Evolutionary conservation across 1,140 invertebrate genomes (phyloP).

Genomic region (Mycetomoellerius zeteki): DNA sequence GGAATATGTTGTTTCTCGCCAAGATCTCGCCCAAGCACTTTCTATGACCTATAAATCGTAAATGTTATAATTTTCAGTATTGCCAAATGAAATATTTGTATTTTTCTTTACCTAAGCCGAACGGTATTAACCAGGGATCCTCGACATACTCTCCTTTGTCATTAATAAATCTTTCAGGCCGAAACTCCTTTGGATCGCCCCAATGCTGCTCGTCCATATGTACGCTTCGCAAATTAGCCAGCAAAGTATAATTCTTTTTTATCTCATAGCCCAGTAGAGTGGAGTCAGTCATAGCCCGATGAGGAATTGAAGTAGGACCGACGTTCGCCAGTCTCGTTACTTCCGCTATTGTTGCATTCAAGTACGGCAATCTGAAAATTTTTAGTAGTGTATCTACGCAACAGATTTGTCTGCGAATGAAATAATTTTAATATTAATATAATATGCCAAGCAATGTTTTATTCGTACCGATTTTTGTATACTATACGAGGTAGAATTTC

Average conservation of each 20-base stretch:
- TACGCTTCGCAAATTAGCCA: slow-evolving; percentile 84
- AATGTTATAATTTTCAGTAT: slow-evolving; percentile 6
- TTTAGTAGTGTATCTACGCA: background rate
- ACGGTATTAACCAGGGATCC: slow-evolving; percentile 86
- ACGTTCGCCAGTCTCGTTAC: slow-evolving; percentile 85
- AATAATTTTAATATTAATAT: slow-evolving; percentile 19
- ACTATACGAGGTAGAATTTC: slow-evolving; percentile 82
- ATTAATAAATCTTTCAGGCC: slow-evolving; percentile 88
- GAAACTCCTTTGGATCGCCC: slow-evolving; percentile 88
- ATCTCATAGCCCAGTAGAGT: slow-evolving; percentile 85
- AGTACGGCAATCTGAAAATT: slow-evolving; percentile 84
- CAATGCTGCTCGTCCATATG: slow-evolving; percentile 86
- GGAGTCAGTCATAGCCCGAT: slow-evolving; percentile 82
- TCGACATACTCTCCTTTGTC: slow-evolving; percentile 85
- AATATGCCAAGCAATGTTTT: background rate
- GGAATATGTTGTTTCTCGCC: slow-evolving; percentile 84
- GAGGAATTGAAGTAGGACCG: slow-evolving; percentile 85
- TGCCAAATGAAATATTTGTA: background rate
- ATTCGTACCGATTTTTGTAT: slow-evolving; percentile 83
- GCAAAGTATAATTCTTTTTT: slow-evolving; percentile 84
- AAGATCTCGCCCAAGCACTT: slow-evolving; percentile 85
- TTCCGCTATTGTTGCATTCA: slow-evolving; percentile 86
- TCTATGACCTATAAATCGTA: slow-evolving; percentile 79
- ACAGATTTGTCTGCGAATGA: background rate
- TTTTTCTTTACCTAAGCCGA: slow-evolving; percentile 86